These are phyloP conservation scores for Glyptemys insculpta DNA, from an alignment of 2,797 vertebrate genomes.

Conservation along the genomic window DNA sequence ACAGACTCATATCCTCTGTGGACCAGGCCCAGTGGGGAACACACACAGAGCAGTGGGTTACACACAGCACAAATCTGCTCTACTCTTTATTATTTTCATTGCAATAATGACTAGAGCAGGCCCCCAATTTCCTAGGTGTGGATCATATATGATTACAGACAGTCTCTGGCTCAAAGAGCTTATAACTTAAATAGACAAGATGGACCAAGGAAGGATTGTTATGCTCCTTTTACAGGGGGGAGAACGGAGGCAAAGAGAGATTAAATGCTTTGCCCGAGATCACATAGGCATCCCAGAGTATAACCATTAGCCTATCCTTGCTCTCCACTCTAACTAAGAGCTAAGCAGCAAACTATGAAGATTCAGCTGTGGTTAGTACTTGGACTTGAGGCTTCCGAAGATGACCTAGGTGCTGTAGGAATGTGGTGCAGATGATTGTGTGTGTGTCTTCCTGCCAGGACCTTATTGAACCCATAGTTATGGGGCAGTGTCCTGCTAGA, in stretches of 20 bases:
- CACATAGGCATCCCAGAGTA: not conserved
- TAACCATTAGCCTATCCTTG: not conserved
- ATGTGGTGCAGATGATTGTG: not conserved
- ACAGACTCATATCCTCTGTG: not conserved
- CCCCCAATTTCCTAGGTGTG: not conserved
- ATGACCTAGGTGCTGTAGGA: not conserved
- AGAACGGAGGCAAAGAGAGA: not conserved
- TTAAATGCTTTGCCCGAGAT: not conserved
- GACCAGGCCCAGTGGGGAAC: fast-evolving
- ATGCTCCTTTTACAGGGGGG: not conserved
- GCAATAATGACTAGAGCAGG: not conserved
- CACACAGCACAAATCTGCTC: not conserved
- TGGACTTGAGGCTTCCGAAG: not conserved
- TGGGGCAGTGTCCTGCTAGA: not conserved
- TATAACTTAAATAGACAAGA: not conserved
- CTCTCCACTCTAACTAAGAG: not conserved
- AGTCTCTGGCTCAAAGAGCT: not conserved
- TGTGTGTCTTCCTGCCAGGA: not conserved
- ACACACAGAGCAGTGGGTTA: not conserved
- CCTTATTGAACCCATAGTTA: not conserved
- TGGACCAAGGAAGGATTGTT: not conserved
- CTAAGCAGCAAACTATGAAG: not conserved
- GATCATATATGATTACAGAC: not conserved
- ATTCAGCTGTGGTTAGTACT: not conserved
- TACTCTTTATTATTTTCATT: not conserved